Evolutionary conservation across 1,140 invertebrate species (phyloP), one percentile per base, ranked within the genome.

Genomic region (Hirudo medicinalis): DNA sequence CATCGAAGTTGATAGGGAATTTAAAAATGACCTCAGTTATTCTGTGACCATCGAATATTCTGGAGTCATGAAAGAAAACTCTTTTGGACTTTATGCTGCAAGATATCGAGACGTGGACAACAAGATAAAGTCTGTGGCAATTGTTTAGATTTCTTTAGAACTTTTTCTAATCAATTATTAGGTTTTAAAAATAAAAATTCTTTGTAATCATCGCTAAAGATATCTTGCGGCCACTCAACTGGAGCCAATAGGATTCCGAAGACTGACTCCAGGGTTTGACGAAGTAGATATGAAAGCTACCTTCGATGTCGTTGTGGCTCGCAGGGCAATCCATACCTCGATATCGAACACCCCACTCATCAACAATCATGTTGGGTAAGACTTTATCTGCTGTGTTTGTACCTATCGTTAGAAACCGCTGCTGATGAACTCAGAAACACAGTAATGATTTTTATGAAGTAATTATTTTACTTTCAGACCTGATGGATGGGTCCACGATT

Each of bases 261-360:
- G 88, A 70, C 92, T 90, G 0, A 97, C 97, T 79, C 94, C 94
- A 0, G 97, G 93, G 81, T 95, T 97, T 78, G 95, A 97, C 79
- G 94, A 97, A 78, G 94, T 94, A 0, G 84, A 83, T 8, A 87
- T 92, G 77, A 97, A 97, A 79, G 90, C 94, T 0, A 89, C 85
- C 6, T 97, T 93, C 17, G 57, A 63, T 63, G 57, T 63, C 20
- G 29, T 63, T 32, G 57, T 63, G 9, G 22, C 57, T 22, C 22
- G 57, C 22, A 63, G 57, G 20, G 11, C 29, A 32, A 15, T 32
- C 11, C 57, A 63, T 32, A 63, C 57, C 11, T 11, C 57, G 0
- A 4, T 63, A 13, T 63, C 57, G 1, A 63, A 63, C 57, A 32
- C 57, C 19, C 6, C 6, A 1, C 22, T 63, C 19, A 32, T 13